Percentiles rank a stretch among this genome's conserved stretches.
Conservation (phyloP, 1,140 invertebrate genomes). For the Drosophila sturtevanti region DNA sequence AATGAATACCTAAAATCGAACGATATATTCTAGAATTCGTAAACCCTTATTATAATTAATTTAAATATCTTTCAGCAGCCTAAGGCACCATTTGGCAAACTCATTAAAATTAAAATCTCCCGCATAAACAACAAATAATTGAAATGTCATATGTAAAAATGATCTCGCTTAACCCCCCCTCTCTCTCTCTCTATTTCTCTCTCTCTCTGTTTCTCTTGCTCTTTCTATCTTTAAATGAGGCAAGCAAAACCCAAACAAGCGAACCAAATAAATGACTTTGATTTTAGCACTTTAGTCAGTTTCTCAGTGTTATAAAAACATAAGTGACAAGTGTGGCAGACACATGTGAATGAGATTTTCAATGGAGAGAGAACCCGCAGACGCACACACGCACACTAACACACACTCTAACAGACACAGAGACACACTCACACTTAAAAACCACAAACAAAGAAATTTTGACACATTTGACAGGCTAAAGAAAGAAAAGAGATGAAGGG, state of each 20-base stretch:
- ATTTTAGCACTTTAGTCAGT: constrained; percentile 72
- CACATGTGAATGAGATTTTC: constrained; percentile 58
- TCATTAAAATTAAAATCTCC: constrained; percentile 9
- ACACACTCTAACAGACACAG: too few relatives aligned
- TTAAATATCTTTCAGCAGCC: background rate
- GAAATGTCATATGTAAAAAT: constrained; percentile 7
- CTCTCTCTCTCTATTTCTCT: too few relatives aligned
- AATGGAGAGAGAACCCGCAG: constrained; percentile 25
- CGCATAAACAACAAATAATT: constrained; percentile 7
- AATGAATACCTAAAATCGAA: background rate
- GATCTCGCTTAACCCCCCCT: constrained; percentile 17
- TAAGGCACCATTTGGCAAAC: constrained; percentile 6
- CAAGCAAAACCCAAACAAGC: constrained; percentile 35
- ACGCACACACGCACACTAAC: constrained; percentile 10
- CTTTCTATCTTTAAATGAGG: too few relatives aligned
- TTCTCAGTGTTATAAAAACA: constrained; percentile 67
- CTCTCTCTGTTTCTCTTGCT: too few relatives aligned
- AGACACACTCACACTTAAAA: constrained; percentile 9
- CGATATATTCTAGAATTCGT: background rate
- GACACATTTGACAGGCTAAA: constrained; percentile 69
- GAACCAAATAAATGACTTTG: constrained; percentile 75
- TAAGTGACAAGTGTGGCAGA: constrained; percentile 77
- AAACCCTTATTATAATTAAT: background rate
- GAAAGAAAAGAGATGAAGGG: constrained; percentile 13
- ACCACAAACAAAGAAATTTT: constrained; percentile 66